Base-by-base conservation (phyloP, 2,113 vertebrate species). In the Aptenodytes patagonicus region DNA sequence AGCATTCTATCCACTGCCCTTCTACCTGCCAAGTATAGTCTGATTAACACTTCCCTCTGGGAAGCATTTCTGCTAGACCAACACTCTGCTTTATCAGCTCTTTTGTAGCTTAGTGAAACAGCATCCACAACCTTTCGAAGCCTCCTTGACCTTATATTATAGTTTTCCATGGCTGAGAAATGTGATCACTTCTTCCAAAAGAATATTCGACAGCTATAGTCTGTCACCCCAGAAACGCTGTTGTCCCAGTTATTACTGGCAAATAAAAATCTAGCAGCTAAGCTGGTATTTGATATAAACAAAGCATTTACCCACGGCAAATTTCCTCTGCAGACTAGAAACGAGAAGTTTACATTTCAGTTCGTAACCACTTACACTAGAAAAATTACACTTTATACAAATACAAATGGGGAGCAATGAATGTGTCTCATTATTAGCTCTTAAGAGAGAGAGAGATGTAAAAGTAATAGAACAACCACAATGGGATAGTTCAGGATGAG, bases 31-130 rank as follows among this genome's bases (percentile, higher is more conserved):
- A 95, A 87, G 92, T 65, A 89, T 17, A 42, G 55, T 51, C 91
- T 96, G 93, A 96, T 97, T 92, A 96, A 96, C 72, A 78, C 91
- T 91, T 96, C 87, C 94, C 93, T 82, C 89, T 78, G 91, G 89
- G 94, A 95, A 91, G 60, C 91, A 84, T 89, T 94, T 94, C 91
- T 96, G 80, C 89, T 64, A 91, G 61, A 87, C 77, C 83, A 89
- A 93, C 60, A 71, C 44, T 94, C 77, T 95, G 93, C 96, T 96
- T 94, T 95, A 95, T 96, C 91, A 96, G 94, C 95, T 91, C 29
- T 83, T 96, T 87, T 93, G 89, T 64, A 96, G 80, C 77, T 91
- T 40, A 57, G 57, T 61, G 77, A 91, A 95, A 94, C 81, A 96
- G 44, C 81, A 95, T 91, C 57, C 77, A 68, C 3, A 25, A 89